Evolutionary conservation across 1,140 invertebrate species (phyloP).

Genomic region (Epicauta chinensis): DNA sequence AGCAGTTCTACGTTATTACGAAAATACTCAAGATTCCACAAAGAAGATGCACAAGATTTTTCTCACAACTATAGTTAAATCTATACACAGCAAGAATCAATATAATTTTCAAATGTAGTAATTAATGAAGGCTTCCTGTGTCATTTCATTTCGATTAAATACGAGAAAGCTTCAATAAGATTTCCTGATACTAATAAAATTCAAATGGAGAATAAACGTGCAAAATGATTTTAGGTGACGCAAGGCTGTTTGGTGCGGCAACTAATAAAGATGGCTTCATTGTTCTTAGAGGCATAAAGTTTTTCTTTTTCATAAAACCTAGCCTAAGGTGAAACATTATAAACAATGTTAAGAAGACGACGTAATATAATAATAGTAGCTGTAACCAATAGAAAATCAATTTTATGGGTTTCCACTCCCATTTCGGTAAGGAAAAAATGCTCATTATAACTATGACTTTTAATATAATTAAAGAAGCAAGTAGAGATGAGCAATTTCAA

Average conservation of each 20-base stretch:
- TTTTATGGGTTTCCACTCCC: conserved; percentile 20
- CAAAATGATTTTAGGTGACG: not conserved
- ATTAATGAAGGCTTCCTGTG: too few relatives aligned
- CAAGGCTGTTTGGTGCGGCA: not conserved
- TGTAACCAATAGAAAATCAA: conserved; percentile 17
- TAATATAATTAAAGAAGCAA: not conserved
- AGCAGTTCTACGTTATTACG: too few relatives aligned
- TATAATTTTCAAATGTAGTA: too few relatives aligned
- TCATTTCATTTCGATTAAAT: too few relatives aligned
- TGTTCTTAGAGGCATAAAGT: not conserved
- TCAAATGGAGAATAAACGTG: too few relatives aligned
- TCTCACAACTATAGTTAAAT: too few relatives aligned
- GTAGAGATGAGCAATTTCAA: conserved; percentile 9
- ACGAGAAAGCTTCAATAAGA: too few relatives aligned
- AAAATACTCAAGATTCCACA: too few relatives aligned
- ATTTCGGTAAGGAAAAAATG: conserved; percentile 2
- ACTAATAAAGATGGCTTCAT: not conserved
- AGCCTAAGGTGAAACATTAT: conserved; percentile 10
- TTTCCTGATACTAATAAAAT: too few relatives aligned
- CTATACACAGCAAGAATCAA: too few relatives aligned
- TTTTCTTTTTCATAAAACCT: not conserved
- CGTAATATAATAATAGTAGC: conserved; percentile 10
- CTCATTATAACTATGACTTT: conserved; percentile 1
- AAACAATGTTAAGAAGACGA: conserved; percentile 13
- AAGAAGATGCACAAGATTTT: too few relatives aligned